phyloP scores from a whole-genome alignment of 2,888 invertebrate species.

The Holacanthella duospinosa region DNA sequence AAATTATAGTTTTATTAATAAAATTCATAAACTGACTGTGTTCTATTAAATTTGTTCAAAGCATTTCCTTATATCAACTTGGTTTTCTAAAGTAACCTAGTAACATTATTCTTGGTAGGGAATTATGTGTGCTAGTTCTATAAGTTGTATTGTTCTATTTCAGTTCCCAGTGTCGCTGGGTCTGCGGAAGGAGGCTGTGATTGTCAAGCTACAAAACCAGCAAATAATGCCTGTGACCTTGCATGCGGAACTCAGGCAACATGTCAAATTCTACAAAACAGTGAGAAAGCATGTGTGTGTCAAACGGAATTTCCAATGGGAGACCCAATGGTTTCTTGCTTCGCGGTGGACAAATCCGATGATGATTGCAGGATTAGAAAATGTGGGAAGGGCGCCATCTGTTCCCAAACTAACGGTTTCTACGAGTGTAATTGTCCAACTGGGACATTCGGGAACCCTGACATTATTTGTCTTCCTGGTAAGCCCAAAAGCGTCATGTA shows the following conservation, averaged over 20 bases:
- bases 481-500: background rate
- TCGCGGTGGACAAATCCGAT: background rate
- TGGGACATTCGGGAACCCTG: slow-evolving; percentile 73
- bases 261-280: slow-evolving; percentile 51
- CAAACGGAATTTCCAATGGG: slow-evolving; percentile 70
- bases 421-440: slow-evolving; percentile 68
- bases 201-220: background rate
- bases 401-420: slow-evolving; percentile 59
- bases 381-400: slow-evolving; percentile 68
- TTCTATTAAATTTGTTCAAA: too few species aligned
- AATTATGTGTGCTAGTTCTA: background rate
- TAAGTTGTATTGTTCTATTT: background rate
- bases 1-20: too few species aligned
- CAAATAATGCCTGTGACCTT: slow-evolving; percentile 46
- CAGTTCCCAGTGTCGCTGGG: background rate
- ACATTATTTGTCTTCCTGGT: slow-evolving; percentile 48
- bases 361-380: slow-evolving; percentile 60
- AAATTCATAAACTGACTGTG: too few species aligned
- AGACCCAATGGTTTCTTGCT: slow-evolving; percentile 49
- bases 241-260: slow-evolving; percentile 72
- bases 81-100: too few species aligned
- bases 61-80: too few species aligned
- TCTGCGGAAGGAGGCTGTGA: background rate
- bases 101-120: too few species aligned
- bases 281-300: slow-evolving; percentile 57